phyloP scores from a whole-genome alignment of 2,888 invertebrate genomes.

The Sthenelais limicola region DNA sequence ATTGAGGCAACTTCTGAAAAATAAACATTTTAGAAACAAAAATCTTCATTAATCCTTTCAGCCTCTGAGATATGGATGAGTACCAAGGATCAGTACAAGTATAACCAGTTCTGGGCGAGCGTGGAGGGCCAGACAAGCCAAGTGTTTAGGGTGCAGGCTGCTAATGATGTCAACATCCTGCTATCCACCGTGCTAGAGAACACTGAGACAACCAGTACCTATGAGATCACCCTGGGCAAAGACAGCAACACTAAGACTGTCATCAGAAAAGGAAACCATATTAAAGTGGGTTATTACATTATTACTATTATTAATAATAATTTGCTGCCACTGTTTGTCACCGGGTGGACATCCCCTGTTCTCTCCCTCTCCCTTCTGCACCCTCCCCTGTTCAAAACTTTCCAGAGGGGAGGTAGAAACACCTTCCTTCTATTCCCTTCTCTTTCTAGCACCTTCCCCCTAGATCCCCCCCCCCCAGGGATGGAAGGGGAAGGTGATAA shows the following conservation, averaged over 20 bases:
- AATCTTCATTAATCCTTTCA: neutral
- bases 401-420: too few species aligned
- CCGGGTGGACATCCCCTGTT: too few species aligned
- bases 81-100: neutral
- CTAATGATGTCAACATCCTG: neutral
- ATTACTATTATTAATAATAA: too few species aligned
- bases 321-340: too few species aligned
- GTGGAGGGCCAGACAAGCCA: neutral
- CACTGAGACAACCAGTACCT: neutral
- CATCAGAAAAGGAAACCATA: conserved; percentile 1
- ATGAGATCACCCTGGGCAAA: conserved; percentile 6
- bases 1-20: too few species aligned
- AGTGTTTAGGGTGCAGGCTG: neutral
- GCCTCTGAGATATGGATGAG: conserved; percentile 6
- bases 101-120: conserved; percentile 6
- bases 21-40: neutral
- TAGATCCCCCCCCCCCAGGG: too few species aligned
- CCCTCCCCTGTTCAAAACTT: too few species aligned
- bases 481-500: too few species aligned
- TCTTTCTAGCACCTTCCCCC: too few species aligned
- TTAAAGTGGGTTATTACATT: too few species aligned
- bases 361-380: too few species aligned
- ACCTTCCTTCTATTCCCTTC: too few species aligned
- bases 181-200: neutral
- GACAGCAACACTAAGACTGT: neutral